Base-by-base conservation (phyloP, 2,888 invertebrate species). In the Andrena dorsata region DNA sequence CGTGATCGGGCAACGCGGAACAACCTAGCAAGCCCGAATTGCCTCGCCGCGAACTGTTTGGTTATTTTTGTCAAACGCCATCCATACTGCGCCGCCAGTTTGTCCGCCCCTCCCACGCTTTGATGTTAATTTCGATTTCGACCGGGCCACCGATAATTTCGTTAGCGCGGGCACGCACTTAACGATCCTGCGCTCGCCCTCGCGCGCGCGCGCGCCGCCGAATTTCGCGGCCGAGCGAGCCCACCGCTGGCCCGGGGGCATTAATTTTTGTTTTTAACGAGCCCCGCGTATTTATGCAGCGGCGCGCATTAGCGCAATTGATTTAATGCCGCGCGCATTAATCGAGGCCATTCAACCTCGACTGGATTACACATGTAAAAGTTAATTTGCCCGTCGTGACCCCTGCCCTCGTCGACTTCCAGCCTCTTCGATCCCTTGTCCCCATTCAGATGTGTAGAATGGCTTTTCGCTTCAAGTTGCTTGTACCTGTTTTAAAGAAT, bases 251-350 rank as follows among this genome's bases (percentile, higher is more conserved):
- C 65, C 79, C 58, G 63, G n/a, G 56, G 72, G 81, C 82, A 86
- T 81, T 87, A 81, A 84, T 81, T 86, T 82, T 83, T 86, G 61
- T 82, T 83, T 85, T 85, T 76, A 80, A 85, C 85, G 79, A 81
- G 84, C 79, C 78, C 73, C 66, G 70, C 68, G 78, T 76, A 78
- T 83, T 82, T 86, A 83, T 78, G 80, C 77, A 60, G 41, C 61
- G 30, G 53, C 56, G 51, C 74, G 70, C 73, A 76, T 80, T 84
- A 82, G 79, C 81, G 61, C 70, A 86, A 82, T 86, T 85, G 86
- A 86, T 86, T 86, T 86, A 86, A 83, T 83, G 75, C 78, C 35
- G 69, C 10, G 58, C 20, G 58, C 85, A 83, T 86, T 85, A 85
- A 86, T 83, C 85, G 80, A 58, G 73, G 72, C 63, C 58, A 69